A percentile compares a stretch with the other conserved stretches of the same genome.
These are phyloP conservation scores for Calephelis virginiensis DNA, from an alignment of 1,140 invertebrate genomes.

Conservation along the genomic window DNA sequence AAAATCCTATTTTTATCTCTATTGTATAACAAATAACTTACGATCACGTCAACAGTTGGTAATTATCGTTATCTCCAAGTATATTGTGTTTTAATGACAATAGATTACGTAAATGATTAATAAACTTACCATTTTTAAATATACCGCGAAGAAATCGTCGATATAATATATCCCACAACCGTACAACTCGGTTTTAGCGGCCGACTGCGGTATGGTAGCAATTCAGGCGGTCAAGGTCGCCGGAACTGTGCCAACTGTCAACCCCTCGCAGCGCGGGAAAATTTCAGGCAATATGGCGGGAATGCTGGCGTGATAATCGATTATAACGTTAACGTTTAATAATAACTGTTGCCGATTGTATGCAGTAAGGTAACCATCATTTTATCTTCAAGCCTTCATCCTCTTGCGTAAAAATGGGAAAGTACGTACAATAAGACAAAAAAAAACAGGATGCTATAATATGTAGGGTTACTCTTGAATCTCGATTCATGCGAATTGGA, in stretches of 20 bases:
- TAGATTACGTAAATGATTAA: slow-evolving; percentile 1
- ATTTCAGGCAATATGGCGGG: slow-evolving; percentile 39
- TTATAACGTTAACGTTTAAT: background rate
- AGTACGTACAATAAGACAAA: too few species aligned
- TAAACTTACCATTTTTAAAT: slow-evolving; percentile 58
- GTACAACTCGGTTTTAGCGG: slow-evolving; percentile 42
- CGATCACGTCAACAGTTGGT: background rate
- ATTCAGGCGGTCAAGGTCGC: slow-evolving; percentile 60
- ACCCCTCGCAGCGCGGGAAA: slow-evolving; percentile 62
- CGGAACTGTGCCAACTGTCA: slow-evolving; percentile 63
- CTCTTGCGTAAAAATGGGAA: too few species aligned
- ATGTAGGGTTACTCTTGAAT: too few species aligned
- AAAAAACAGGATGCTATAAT: too few species aligned
- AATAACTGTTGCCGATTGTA: background rate
- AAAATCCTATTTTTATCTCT: background rate
- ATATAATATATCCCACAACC: slow-evolving; percentile 28
- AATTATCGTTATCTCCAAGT: background rate
- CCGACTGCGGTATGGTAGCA: slow-evolving; percentile 51
- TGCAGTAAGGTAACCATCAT: background rate
- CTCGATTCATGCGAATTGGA: too few species aligned
- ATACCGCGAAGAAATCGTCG: slow-evolving; percentile 32
- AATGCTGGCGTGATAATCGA: slow-evolving; percentile 21
- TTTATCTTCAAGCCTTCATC: background rate
- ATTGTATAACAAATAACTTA: background rate
- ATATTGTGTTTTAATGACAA: background rate